Evolutionary conservation across 1,140 invertebrate species (phyloP).

Genomic region (Drosophila virilis): DNA sequence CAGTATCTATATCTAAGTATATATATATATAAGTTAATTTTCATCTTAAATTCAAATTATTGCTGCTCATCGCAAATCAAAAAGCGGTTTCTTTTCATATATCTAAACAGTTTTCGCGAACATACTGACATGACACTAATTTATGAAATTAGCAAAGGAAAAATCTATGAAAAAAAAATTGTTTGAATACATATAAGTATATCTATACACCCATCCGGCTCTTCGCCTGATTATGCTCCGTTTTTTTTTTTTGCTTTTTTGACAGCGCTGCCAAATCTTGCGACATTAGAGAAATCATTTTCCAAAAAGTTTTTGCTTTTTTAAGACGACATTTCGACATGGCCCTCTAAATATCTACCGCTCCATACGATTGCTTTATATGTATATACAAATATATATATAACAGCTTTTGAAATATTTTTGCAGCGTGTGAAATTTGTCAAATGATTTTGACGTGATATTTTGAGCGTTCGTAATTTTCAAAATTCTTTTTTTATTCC

Average conservation of each 20-base stretch:
- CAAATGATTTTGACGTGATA: conserved; percentile 38
- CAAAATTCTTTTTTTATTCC: conserved; percentile 1
- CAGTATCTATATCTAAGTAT: neutral
- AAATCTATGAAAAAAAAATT: conserved; percentile 20
- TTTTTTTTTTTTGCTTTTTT: conserved; percentile 25
- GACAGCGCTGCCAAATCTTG: conserved; percentile 43
- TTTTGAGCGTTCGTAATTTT: conserved; percentile 26
- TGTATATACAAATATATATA: conserved; percentile 7
- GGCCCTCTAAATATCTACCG: conserved; percentile 61
- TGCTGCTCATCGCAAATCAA: conserved; percentile 5
- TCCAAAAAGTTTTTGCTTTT: conserved; percentile 62
- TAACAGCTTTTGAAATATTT: conserved; percentile 55
- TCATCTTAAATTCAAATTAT: conserved; percentile 6
- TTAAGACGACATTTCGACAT: conserved; percentile 73
- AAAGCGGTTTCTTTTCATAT: neutral
- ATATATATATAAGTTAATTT: neutral
- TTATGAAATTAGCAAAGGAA: conserved; percentile 22
- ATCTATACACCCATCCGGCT: too few relatives aligned
- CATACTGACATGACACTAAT: conserved; percentile 35
- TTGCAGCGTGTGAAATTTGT: conserved; percentile 50
- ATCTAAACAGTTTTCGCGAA: conserved; percentile 3
- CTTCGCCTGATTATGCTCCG: neutral
- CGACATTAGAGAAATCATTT: conserved; percentile 56
- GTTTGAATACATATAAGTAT: conserved; percentile 4
- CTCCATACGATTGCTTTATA: conserved; percentile 10